Conservation (phyloP, 2,113 vertebrate genomes). For the Morone chrysops region DNA sequence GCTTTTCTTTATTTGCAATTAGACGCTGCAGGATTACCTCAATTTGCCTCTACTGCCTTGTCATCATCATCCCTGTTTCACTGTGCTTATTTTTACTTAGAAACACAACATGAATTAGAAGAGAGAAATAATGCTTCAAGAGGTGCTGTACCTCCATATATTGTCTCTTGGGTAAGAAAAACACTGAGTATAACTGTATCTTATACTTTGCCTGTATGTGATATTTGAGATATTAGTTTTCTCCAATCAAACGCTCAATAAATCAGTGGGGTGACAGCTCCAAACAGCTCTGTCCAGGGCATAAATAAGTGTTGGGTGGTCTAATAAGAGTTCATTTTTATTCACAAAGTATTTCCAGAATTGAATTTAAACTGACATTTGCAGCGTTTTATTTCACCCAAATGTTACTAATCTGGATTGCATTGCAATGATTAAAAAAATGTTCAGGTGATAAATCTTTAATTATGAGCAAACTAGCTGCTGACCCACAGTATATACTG, state of each 20-base stretch:
- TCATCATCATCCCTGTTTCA: constrained; percentile 26
- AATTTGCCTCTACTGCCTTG: constrained; percentile 33
- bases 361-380: constrained; percentile 12
- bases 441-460: background rate
- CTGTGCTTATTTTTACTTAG: constrained; percentile 35
- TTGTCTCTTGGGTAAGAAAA: background rate
- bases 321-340: background rate
- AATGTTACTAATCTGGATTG: background rate
- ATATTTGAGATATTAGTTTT: constrained; percentile 8
- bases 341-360: background rate
- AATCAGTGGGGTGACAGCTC: constrained; percentile 3
- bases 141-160: background rate
- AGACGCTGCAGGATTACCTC: constrained; percentile 52
- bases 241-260: background rate
- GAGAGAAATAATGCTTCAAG: constrained; percentile 17
- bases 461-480: background rate
- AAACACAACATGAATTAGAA: constrained; percentile 46
- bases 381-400: background rate
- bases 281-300: background rate
- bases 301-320: background rate
- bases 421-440: background rate
- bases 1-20: constrained; percentile 65
- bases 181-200: background rate
- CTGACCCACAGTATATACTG: background rate
- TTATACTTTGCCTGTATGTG: background rate